These are phyloP conservation scores for Pimephales promelas DNA, from an alignment of 2,113 vertebrate species.

Conservation along the genomic window DNA sequence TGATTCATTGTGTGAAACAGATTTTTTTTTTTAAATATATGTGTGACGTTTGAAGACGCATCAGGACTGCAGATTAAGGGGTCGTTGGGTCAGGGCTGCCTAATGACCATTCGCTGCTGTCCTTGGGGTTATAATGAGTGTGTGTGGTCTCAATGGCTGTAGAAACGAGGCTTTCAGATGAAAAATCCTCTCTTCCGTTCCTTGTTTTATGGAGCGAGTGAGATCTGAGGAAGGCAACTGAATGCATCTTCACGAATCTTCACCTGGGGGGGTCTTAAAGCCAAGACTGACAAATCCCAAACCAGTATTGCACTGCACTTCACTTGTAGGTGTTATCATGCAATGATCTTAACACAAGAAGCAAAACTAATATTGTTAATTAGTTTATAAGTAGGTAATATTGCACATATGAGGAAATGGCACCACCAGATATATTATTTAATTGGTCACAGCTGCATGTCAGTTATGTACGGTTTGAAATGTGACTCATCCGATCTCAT, in stretches of 20 bases:
- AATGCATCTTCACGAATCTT: too few species aligned
- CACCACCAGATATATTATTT: background rate
- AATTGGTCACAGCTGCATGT: background rate
- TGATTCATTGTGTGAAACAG: too few species aligned
- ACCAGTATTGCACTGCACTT: background rate
- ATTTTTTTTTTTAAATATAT: too few species aligned
- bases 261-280: background rate
- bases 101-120: constrained; percentile 4
- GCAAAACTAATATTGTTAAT: background rate
- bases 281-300: background rate
- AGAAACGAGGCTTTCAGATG: background rate
- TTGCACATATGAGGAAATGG: background rate
- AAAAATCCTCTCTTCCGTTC: background rate
- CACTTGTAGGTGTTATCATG: background rate
- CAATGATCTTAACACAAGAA: background rate
- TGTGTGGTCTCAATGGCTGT: background rate
- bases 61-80: background rate
- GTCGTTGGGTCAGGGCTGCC: background rate
- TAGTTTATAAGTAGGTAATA: background rate
- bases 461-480: background rate
- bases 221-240: background rate
- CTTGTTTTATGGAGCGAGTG: background rate
- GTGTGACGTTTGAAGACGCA: background rate
- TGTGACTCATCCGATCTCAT: background rate
- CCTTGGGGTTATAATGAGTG: constrained; percentile 3